A percentile compares a stretch with the other conserved stretches of the same genome.
phyloP scores from a whole-genome alignment of 2,888 invertebrate species.

The Drosophila buzzatii region DNA sequence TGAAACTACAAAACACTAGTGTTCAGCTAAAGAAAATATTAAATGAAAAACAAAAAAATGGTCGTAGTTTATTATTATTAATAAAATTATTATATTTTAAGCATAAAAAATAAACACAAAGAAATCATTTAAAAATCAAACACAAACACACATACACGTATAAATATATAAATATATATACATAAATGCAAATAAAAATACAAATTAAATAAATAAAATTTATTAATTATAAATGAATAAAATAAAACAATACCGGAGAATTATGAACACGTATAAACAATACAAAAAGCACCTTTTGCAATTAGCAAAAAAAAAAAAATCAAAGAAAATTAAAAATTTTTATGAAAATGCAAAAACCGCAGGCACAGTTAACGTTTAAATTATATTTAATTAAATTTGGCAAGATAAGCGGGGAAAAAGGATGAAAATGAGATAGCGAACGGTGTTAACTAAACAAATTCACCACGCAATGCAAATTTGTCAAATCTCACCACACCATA shows the following conservation, averaged over 20 bases:
- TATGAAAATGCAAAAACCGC: conserved; percentile 19
- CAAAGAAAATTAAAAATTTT: conserved; percentile 20
- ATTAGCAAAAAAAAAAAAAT: conserved; percentile 13
- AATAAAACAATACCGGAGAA: conserved; percentile 13
- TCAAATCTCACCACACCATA: conserved; percentile 28
- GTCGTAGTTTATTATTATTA: conserved; percentile 69
- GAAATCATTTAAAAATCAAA: conserved; percentile 26
- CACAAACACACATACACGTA: conserved; percentile 5
- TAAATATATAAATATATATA: conserved; percentile 28
- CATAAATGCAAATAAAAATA: conserved; percentile 44
- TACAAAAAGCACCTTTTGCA: conserved; percentile 25
- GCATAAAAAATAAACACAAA: conserved; percentile 45
- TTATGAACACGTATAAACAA: conserved; percentile 10
- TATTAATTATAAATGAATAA: conserved; percentile 47
- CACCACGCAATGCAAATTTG: conserved; percentile 6
- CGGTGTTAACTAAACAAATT: conserved; percentile 9
- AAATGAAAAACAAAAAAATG: conserved; percentile 41
- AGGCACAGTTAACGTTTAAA: conserved; percentile 48
- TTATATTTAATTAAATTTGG: conserved; percentile 25
- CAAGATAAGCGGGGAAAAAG: conserved; percentile 1
- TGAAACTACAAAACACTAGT: conserved; percentile 38
- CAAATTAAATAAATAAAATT: conserved; percentile 64
- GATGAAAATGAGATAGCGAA: neutral
- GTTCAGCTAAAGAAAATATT: conserved; percentile 39
- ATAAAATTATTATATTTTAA: conserved; percentile 62